Conservation (phyloP, 1,140 invertebrate genomes). For the Hypothenemus hampei region DNA sequence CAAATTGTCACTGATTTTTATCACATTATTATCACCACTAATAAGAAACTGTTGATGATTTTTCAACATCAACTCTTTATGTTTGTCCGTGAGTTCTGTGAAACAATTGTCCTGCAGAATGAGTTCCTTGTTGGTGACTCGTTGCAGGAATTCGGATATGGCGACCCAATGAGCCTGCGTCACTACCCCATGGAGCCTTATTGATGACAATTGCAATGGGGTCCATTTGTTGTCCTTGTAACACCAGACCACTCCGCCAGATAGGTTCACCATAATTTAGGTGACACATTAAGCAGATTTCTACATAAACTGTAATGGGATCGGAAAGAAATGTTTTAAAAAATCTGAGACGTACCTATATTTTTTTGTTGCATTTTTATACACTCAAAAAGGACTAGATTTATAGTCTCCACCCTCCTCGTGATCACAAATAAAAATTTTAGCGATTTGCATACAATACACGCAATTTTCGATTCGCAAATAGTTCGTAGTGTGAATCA, state of each 20-base stretch:
- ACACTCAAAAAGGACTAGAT: too few species aligned
- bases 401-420: too few species aligned
- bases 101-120: slow-evolving; percentile 50
- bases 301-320: too few species aligned
- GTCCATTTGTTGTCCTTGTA: slow-evolving; percentile 58
- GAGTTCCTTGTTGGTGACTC: slow-evolving; percentile 54
- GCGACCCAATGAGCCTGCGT: slow-evolving; percentile 58
- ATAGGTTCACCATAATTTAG: slow-evolving; percentile 52
- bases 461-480: neutral
- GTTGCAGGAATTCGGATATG: slow-evolving; percentile 56
- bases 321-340: too few species aligned
- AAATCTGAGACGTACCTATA: too few species aligned
- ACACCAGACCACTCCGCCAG: slow-evolving; percentile 58
- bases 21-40: slow-evolving; percentile 34
- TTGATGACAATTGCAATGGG: slow-evolving; percentile 57
- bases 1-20: slow-evolving; percentile 31
- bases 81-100: slow-evolving; percentile 42
- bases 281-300: slow-evolving; percentile 32
- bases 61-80: slow-evolving; percentile 38
- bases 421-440: slow-evolving; percentile 19
- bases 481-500: slow-evolving; percentile 15
- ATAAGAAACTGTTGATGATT: slow-evolving; percentile 25
- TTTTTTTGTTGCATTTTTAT: neutral
- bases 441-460: slow-evolving; percentile 24
- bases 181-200: slow-evolving; percentile 56